Conservation (phyloP, 1,140 invertebrate species). For the Monochamus saltuarius region DNA sequence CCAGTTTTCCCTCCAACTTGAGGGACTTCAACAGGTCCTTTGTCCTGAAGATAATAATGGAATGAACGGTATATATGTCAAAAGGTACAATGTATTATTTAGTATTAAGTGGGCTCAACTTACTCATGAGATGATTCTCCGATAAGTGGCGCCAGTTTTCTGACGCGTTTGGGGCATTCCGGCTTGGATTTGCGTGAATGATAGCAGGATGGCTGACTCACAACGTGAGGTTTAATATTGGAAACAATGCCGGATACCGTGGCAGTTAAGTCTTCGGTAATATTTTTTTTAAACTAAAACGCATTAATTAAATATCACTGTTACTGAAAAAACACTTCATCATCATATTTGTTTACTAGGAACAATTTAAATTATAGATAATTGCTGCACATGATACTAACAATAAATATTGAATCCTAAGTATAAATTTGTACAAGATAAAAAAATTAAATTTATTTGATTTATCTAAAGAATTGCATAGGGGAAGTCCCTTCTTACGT, state of each 20-base stretch:
- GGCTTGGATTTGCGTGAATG: constrained; percentile 30
- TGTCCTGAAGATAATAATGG: constrained; percentile 10
- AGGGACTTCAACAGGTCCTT: constrained; percentile 32
- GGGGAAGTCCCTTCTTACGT: no score
- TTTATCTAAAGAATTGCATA: no score
- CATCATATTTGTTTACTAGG: no score
- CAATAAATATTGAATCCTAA: no score
- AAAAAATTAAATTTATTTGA: no score
- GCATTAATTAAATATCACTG: no score
- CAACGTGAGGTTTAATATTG: constrained; percentile 25
- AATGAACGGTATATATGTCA: neutral
- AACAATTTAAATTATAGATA: no score
- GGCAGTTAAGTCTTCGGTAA: constrained; percentile 34
- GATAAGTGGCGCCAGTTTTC: constrained; percentile 20
- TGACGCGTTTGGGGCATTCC: constrained; percentile 34
- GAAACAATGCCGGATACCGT: constrained; percentile 23
- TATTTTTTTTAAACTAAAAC: constrained; percentile 40
- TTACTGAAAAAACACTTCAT: neutral
- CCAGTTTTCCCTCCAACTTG: constrained; percentile 47
- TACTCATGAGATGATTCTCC: constrained; percentile 25
- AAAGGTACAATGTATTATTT: neutral
- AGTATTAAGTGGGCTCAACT: constrained; percentile 19
- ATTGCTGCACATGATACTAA: no score
- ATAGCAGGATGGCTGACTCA: constrained; percentile 12
- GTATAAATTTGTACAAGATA: no score